Percentiles rank a stretch among this genome's conserved stretches.
phyloP scores from a whole-genome alignment of 2,113 vertebrate genomes.

The Vanacampus margaritifer region DNA sequence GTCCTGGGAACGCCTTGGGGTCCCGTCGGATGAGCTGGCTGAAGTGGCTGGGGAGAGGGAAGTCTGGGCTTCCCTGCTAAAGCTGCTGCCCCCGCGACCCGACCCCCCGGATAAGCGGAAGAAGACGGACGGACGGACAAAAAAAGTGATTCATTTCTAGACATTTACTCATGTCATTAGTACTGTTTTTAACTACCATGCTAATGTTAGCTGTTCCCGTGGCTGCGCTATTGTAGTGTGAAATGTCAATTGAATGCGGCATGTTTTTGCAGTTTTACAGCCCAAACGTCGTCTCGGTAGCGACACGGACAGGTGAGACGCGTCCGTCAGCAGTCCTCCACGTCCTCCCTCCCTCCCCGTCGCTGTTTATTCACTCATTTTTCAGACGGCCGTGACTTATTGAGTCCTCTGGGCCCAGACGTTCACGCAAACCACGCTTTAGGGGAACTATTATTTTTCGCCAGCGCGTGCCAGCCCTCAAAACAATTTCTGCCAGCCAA shows the following conservation, averaged over 20 bases:
- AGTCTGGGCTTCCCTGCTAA: too few species aligned
- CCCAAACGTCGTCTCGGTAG: neutral
- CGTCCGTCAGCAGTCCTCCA: conserved; percentile 29
- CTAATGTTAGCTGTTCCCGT: too few species aligned
- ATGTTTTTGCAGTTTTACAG: conserved; percentile 1
- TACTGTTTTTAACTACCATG: too few species aligned
- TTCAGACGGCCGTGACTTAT: conserved; percentile 62
- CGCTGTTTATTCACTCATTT: conserved; percentile 53
- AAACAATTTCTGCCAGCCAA: conserved; percentile 63
- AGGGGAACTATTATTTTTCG: conserved; percentile 69
- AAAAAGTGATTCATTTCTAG: too few species aligned
- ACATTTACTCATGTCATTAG: too few species aligned
- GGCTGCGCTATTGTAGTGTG: too few species aligned
- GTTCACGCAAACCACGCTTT: conserved; percentile 70
- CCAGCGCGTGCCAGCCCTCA: conserved; percentile 71
- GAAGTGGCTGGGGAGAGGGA: too few species aligned
- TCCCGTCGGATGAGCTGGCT: too few species aligned
- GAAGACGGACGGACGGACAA: too few species aligned
- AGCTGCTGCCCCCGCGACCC: too few species aligned
- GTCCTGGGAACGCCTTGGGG: too few species aligned
- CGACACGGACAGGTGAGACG: conserved; percentile 36
- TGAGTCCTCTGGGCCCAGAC: conserved; percentile 52
- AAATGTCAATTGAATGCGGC: neutral
- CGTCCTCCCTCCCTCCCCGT: conserved; percentile 10
- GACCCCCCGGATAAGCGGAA: too few species aligned